Percentiles rank a stretch among this genome's conserved stretches.
phyloP scores from a whole-genome alignment of 2,888 invertebrate species.

The Rhingia rostrata region DNA sequence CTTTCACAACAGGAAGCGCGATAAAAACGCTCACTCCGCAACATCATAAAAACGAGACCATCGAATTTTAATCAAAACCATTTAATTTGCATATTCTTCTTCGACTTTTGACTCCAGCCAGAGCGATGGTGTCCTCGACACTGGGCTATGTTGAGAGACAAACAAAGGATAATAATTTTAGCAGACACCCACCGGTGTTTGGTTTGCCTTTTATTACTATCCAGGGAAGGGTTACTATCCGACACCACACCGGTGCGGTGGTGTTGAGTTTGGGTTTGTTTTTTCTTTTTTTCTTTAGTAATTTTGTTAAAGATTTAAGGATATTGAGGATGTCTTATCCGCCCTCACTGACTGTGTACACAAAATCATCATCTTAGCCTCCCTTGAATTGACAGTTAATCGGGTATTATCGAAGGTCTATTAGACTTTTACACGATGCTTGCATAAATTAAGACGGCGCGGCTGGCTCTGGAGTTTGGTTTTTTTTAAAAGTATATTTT shows the following conservation, averaged over 20 bases:
- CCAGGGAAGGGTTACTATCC: conserved; percentile 59
- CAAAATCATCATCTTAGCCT: conserved; percentile 9
- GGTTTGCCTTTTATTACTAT: conserved; percentile 70
- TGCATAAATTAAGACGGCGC: not conserved
- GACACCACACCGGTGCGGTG: conserved; percentile 13
- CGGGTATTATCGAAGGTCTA: conserved; percentile 33
- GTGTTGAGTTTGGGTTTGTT: conserved; percentile 16
- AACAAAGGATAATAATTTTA: conserved; percentile 73
- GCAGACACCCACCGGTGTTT: conserved; percentile 72
- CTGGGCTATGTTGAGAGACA: conserved; percentile 41
- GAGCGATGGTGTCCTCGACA: conserved; percentile 8
- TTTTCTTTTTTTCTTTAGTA: conserved; percentile 20
- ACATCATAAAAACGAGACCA: conserved; percentile 73
- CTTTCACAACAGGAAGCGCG: conserved; percentile 74
- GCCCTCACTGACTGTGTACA: conserved; percentile 8
- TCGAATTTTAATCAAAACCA: conserved; percentile 75
- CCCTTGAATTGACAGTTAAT: conserved; percentile 54
- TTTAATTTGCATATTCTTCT: conserved; percentile 73
- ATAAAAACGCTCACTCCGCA: conserved; percentile 70
- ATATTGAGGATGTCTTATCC: conserved; percentile 31
- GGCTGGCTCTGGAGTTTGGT: no score
- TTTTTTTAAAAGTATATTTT: no score
- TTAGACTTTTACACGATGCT: conserved; percentile 22
- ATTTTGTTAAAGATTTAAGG: conserved; percentile 61
- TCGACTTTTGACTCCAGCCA: conserved; percentile 53